These are phyloP conservation scores for Micronycteris hirsuta DNA, from an alignment of 2,113 vertebrate genomes.

Conservation along the genomic window DNA sequence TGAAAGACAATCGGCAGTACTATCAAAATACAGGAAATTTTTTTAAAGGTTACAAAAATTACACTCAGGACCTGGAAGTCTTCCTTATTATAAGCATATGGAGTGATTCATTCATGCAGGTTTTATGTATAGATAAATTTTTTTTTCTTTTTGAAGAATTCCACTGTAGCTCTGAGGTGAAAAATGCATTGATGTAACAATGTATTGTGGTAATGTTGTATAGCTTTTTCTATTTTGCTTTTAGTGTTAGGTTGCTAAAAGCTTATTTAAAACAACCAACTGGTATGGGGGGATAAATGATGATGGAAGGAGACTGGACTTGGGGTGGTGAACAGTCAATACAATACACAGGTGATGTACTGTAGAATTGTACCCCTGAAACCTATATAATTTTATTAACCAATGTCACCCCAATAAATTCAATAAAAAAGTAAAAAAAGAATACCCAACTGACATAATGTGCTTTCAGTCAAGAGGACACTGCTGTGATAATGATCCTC, in stretches of 20 bases:
- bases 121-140: background rate
- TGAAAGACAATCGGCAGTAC: background rate
- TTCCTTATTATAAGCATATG: background rate
- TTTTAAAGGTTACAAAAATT: conserved; percentile 23
- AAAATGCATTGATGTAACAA: background rate
- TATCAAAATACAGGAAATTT: background rate
- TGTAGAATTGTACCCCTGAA: background rate
- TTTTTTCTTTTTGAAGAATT: conserved; percentile 14
- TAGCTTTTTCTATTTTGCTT: conserved; percentile 2
- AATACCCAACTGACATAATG: background rate
- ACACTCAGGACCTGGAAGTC: background rate
- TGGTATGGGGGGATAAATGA: background rate
- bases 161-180: background rate
- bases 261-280: background rate
- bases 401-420: background rate
- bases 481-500: background rate
- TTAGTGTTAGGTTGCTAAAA: background rate
- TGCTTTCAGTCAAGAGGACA: background rate
- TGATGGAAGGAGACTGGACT: background rate
- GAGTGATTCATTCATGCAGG: background rate
- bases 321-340: background rate
- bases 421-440: background rate
- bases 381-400: background rate
- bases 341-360: background rate
- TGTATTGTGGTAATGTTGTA: background rate